Conservation (phyloP, 2,113 vertebrate species). For the Petromus typicus region DNA sequence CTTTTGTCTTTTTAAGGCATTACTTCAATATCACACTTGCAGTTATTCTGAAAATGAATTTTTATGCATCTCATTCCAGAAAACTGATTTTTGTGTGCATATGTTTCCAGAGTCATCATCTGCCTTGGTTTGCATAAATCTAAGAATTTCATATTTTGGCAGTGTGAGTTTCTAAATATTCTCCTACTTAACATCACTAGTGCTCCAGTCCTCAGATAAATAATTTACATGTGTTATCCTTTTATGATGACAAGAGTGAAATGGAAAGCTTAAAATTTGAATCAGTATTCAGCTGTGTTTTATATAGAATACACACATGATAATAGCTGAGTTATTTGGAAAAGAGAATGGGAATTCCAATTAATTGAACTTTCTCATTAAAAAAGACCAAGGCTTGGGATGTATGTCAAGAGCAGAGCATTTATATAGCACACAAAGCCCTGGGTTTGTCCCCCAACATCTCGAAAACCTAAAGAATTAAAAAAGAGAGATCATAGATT, state of each 20-base stretch:
- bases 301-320: background rate
- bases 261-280: conserved; percentile 33
- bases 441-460: background rate
- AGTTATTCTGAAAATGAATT: conserved; percentile 46
- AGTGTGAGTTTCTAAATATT: conserved; percentile 27
- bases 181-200: background rate
- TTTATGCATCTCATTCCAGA: background rate
- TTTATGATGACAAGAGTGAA: conserved; percentile 46
- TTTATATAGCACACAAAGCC: background rate
- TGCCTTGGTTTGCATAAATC: background rate
- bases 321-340: background rate
- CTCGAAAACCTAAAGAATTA: background rate
- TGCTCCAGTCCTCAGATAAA: background rate
- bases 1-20: background rate
- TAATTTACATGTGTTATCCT: background rate
- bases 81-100: background rate
- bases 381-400: background rate
- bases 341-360: background rate
- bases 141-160: conserved; percentile 19
- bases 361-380: conserved; percentile 16
- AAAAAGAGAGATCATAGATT: background rate
- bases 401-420: background rate
- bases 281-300: background rate
- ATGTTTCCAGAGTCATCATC: background rate
- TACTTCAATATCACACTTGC: background rate